Conservation (phyloP, 2,797 vertebrate genomes). For the Anas bernieri region DNA sequence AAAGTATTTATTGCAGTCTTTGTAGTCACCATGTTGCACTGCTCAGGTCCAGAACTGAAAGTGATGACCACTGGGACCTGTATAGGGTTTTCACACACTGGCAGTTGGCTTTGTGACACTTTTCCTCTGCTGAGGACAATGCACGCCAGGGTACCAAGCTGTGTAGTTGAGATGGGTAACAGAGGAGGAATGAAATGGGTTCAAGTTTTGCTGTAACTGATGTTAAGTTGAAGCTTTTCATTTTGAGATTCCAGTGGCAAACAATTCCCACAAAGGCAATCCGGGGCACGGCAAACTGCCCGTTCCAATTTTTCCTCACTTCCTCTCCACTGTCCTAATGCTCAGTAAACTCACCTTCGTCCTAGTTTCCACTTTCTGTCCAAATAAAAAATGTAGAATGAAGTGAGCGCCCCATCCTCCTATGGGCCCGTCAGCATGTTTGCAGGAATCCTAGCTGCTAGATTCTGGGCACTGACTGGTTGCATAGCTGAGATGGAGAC, state of each 20-base stretch:
- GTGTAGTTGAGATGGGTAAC: background rate
- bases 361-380: constrained; percentile 11
- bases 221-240: background rate
- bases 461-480: constrained; percentile 45
- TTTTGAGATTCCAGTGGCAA: background rate
- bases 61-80: background rate
- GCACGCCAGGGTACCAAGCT: background rate
- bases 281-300: background rate
- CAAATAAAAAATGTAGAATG: constrained; percentile 47
- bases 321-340: background rate
- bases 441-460: constrained; percentile 58
- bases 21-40: background rate
- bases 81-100: background rate
- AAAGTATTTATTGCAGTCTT: background rate
- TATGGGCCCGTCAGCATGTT: constrained; percentile 47
- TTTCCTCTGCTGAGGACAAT: background rate
- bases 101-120: background rate
- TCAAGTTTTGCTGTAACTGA: background rate
- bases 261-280: background rate
- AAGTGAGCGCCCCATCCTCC: background rate
- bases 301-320: background rate
- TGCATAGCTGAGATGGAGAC: constrained; percentile 41
- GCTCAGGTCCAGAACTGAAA: background rate
- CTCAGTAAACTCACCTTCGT: background rate
- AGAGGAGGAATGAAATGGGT: background rate